Evolutionary conservation across 1,140 invertebrate genomes (phyloP).

Genomic region (Diachasmimorpha longicaudata): DNA sequence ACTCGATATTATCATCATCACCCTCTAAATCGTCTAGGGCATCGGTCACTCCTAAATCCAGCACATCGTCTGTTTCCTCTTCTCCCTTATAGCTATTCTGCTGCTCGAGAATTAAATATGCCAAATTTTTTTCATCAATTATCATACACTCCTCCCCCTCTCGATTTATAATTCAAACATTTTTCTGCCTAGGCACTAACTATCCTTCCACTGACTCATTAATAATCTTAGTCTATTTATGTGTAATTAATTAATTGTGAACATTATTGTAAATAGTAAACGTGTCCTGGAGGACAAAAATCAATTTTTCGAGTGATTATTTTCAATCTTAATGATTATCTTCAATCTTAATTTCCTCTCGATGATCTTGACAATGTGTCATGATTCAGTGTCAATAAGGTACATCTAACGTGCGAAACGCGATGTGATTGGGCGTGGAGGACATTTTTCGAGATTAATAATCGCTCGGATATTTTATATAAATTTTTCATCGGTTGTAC

Average conservation of each 20-base stretch:
- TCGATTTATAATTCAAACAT: slow-evolving; percentile 5
- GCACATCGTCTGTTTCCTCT: slow-evolving; percentile 61
- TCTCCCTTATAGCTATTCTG: slow-evolving; percentile 62
- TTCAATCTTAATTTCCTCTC: too few species aligned
- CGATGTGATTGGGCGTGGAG: background rate
- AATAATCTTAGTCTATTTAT: slow-evolving; percentile 2
- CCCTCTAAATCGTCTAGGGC: slow-evolving; percentile 60
- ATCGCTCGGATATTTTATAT: background rate
- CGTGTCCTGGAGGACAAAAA: background rate
- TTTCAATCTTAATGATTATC: background rate
- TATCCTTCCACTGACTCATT: background rate
- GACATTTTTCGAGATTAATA: background rate
- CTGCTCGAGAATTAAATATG: slow-evolving; percentile 62
- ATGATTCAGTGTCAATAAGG: background rate
- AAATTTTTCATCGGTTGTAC: too few species aligned
- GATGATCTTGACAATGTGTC: background rate
- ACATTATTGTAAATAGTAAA: too few species aligned
- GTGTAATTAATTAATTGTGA: background rate
- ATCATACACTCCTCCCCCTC: slow-evolving; percentile 4
- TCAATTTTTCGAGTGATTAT: background rate
- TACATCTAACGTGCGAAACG: background rate
- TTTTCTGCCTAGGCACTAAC: background rate
- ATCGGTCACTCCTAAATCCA: slow-evolving; percentile 60
- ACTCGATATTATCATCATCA: slow-evolving; percentile 58
- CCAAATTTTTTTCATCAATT: slow-evolving; percentile 53